Evolutionary conservation across 2,113 vertebrate species (phyloP).

Genomic region (Centropus unirufus): DNA sequence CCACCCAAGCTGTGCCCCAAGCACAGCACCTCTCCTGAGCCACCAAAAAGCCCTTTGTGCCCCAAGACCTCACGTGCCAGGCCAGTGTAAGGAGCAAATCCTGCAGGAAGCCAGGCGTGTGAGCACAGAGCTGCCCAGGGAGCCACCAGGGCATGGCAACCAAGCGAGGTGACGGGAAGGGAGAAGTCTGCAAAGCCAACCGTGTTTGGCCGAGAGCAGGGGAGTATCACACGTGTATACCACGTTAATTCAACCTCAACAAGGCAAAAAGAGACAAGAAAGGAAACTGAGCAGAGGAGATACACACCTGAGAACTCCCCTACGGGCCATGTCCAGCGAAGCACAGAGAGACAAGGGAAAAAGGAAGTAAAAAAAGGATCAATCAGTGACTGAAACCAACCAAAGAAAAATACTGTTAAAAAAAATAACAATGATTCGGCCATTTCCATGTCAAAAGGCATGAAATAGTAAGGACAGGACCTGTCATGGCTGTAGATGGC

Average conservation of each 20-base stretch:
- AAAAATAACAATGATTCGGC: constrained; percentile 65
- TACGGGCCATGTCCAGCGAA: constrained; percentile 88
- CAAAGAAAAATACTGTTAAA: constrained; percentile 68
- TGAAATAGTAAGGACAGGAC: constrained; percentile 61
- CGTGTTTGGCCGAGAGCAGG: constrained; percentile 61
- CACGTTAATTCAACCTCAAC: neutral
- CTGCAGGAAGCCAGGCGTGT: neutral
- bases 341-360: constrained; percentile 79
- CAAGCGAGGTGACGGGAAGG: neutral
- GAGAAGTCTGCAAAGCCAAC: constrained; percentile 57
- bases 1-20: neutral
- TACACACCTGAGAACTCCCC: constrained; percentile 99
- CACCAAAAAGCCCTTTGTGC: neutral
- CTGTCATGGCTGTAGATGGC: constrained; percentile 59
- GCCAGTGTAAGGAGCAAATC: neutral
- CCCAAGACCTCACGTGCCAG: neutral
- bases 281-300: constrained; percentile 75
- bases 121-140: constrained; percentile 27
- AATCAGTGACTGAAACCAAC: constrained; percentile 83
- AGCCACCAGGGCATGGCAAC: constrained; percentile 1
- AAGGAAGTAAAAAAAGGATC: constrained; percentile 81
- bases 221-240: constrained; percentile 70
- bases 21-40: neutral
- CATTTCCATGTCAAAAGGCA: constrained; percentile 72
- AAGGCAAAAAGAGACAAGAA: constrained; percentile 59